Percentiles rank a stretch among this genome's conserved stretches.
These are phyloP conservation scores for Anguilla pacifica DNA, from an alignment of 2,797 vertebrate species.

Conservation along the genomic window DNA sequence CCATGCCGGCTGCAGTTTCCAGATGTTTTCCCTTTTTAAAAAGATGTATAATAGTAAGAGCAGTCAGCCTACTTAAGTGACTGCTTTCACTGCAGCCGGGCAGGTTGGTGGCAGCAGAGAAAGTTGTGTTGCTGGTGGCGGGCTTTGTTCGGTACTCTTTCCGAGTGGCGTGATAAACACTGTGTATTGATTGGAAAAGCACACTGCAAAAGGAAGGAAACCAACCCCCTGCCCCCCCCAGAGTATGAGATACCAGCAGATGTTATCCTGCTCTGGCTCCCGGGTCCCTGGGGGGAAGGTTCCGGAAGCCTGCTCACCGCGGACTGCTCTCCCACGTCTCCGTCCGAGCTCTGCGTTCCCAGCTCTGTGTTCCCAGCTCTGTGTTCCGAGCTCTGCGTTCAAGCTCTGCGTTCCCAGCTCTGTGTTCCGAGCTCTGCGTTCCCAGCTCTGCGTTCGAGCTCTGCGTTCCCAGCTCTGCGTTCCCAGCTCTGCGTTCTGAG, in stretches of 20 bases:
- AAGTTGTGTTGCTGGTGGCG: not conserved
- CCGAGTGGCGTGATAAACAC: constrained; percentile 35
- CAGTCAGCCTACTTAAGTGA: not conserved
- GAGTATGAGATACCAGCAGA: constrained; percentile 62
- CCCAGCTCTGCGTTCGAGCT: too few relatives aligned
- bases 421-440: too few relatives aligned
- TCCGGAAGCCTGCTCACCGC: constrained; percentile 48
- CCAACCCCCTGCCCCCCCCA: constrained; percentile 38
- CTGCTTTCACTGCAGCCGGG: not conserved
- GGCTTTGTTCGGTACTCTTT: constrained; percentile 24
- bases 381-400: too few relatives aligned
- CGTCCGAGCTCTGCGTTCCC: not conserved
- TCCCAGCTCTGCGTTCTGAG: too few relatives aligned
- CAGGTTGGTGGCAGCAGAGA: not conserved
- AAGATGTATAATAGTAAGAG: not conserved
- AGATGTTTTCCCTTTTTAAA: not conserved
- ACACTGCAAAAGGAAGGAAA: constrained; percentile 55
- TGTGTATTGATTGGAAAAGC: constrained; percentile 54
- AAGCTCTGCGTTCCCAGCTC: too few relatives aligned
- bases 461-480: too few relatives aligned
- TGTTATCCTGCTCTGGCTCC: constrained; percentile 57
- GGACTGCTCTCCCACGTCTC: constrained; percentile 30
- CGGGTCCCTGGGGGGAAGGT: constrained; percentile 39
- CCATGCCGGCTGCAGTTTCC: not conserved
- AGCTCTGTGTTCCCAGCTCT: too few relatives aligned